phyloP scores from a whole-genome alignment of 2,797 vertebrate genomes.

The Notamacropus eugenii region DNA sequence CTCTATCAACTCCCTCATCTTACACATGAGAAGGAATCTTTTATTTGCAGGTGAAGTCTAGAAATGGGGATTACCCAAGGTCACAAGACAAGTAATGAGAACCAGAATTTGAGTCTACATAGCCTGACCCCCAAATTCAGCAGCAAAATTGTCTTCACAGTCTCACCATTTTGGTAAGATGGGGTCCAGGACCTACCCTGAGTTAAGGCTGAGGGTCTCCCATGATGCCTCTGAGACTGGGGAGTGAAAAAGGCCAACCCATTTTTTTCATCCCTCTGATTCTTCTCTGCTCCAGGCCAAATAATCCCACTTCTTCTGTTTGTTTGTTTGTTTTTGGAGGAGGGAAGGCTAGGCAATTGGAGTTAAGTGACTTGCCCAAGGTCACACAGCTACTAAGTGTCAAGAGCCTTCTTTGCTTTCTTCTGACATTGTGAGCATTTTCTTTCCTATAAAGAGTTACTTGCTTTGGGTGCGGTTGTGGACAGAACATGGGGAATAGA shows the following conservation, averaged over 20 bases:
- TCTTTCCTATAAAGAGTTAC: no score
- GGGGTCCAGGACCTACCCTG: no score
- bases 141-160: background rate
- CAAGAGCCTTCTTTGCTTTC: no score
- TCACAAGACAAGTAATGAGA: background rate
- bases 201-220: no score
- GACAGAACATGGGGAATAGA: no score
- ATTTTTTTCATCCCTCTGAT: background rate
- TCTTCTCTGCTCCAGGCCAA: background rate
- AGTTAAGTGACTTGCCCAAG: no score
- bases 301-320: background rate
- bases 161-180: background rate
- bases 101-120: slow-evolving; percentile 2
- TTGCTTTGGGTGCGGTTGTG: no score
- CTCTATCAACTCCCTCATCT: background rate
- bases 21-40: background rate
- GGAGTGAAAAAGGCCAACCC: background rate
- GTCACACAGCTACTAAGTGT: no score
- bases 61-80: slow-evolving; percentile 2
- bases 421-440: no score
- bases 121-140: background rate
- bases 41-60: background rate
- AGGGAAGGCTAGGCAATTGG: no score
- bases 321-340: no score
- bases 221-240: background rate